These are phyloP conservation scores for Gryllus bimaculatus DNA, from an alignment of 1,140 invertebrate species.

Conservation along the genomic window DNA sequence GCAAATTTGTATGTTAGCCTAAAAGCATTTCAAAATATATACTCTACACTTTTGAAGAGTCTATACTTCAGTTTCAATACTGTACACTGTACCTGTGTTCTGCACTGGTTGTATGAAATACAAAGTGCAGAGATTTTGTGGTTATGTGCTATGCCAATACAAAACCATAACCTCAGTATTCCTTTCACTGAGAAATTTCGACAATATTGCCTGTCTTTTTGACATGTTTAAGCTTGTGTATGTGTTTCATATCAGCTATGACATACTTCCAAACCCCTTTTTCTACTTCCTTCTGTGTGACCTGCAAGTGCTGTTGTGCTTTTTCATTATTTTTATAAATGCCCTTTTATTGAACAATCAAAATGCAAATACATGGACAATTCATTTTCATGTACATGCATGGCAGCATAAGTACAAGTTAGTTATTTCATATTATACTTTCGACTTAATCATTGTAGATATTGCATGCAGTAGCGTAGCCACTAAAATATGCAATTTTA, in stretches of 20 bases:
- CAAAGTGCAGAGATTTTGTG: neutral
- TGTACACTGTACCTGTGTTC: constrained; percentile 1
- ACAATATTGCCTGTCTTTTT: neutral
- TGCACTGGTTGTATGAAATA: neutral
- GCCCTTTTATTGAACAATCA: neutral
- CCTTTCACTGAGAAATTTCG: neutral
- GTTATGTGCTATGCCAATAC: neutral
- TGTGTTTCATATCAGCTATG: neutral
- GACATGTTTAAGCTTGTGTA: neutral
- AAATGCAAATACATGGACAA: neutral
- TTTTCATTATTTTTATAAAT: neutral
- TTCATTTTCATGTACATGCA: neutral
- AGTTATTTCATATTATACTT: neutral
- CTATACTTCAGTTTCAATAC: neutral
- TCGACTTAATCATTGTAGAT: neutral
- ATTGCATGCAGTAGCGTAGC: neutral
- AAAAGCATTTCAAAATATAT: neutral
- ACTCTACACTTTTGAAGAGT: neutral
- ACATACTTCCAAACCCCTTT: neutral
- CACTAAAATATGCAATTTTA: neutral
- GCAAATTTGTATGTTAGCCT: neutral
- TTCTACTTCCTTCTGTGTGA: neutral
- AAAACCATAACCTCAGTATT: neutral
- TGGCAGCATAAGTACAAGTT: neutral
- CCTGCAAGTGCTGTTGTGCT: neutral